phyloP scores from a whole-genome alignment of 2,888 invertebrate species.

The Antitype chi region DNA sequence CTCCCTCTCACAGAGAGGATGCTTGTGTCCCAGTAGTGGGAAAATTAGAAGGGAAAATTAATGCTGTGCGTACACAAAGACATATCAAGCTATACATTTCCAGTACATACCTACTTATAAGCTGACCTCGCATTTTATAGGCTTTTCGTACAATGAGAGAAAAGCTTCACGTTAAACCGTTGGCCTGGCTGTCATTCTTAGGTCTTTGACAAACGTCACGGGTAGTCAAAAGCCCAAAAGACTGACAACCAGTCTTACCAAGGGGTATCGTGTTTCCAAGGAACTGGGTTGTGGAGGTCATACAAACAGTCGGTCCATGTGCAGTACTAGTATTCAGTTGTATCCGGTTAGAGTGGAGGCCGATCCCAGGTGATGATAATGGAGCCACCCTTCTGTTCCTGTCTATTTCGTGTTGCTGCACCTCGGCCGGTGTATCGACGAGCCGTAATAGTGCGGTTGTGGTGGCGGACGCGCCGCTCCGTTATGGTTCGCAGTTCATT shows the following conservation, averaged over 20 bases:
- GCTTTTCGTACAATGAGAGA: not conserved
- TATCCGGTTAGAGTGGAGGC: not conserved
- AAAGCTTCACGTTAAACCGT: not conserved
- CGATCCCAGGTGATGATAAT: not conserved
- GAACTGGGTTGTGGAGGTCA: not conserved
- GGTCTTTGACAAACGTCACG: not conserved
- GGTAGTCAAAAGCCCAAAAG: not conserved
- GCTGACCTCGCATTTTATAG: not conserved
- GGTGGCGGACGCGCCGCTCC: slow-evolving; percentile 48
- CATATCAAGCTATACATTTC: not conserved
- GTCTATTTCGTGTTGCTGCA: not conserved
- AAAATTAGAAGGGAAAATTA: no score
- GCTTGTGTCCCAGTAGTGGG: not conserved
- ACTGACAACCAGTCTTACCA: not conserved
- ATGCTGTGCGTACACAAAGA: not conserved
- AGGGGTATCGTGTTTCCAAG: not conserved
- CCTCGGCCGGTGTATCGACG: slow-evolving; percentile 23
- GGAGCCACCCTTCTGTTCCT: not conserved
- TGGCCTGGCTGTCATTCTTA: not conserved
- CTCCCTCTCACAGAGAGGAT: not conserved
- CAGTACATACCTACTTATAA: not conserved
- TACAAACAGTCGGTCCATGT: no score
- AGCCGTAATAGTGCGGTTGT: slow-evolving; percentile 47
- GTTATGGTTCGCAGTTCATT: slow-evolving; percentile 58
- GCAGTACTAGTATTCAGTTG: no score